These are phyloP conservation scores for Tenebrosternarchus preto DNA, from an alignment of 2,113 vertebrate genomes.

Conservation along the genomic window DNA sequence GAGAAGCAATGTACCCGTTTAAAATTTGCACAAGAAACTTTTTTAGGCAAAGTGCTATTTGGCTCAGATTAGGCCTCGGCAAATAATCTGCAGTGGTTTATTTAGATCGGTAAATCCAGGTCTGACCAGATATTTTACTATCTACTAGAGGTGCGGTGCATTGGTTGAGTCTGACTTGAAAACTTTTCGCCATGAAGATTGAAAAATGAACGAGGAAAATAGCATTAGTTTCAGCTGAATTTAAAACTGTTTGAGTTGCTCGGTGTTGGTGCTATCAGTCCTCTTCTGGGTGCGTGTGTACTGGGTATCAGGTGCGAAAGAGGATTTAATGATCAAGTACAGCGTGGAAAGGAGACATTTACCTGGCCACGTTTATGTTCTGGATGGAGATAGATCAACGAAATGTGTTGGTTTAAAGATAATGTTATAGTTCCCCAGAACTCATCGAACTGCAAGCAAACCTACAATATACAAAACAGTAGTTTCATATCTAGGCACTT, in stretches of 20 bases:
- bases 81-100: not conserved
- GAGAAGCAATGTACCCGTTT: not conserved
- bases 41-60: not conserved
- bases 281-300: not conserved
- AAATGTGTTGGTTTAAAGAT: not conserved
- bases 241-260: not conserved
- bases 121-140: not conserved
- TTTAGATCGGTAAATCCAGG: not conserved
- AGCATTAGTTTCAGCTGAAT: not conserved
- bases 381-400: no score
- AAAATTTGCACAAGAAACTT: no score
- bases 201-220: not conserved
- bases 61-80: slow-evolving; percentile 1
- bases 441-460: not conserved
- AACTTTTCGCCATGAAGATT: no score
- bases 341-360: not conserved
- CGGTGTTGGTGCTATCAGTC: not conserved
- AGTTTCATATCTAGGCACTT: not conserved
- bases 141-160: not conserved
- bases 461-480: not conserved
- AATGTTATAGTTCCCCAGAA: not conserved
- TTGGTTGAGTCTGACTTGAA: not conserved
- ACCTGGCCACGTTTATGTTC: not conserved
- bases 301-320: no score
- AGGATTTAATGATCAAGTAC: no score